phyloP scores from a whole-genome alignment of 1,140 invertebrate genomes.

The Littorina saxatilis region DNA sequence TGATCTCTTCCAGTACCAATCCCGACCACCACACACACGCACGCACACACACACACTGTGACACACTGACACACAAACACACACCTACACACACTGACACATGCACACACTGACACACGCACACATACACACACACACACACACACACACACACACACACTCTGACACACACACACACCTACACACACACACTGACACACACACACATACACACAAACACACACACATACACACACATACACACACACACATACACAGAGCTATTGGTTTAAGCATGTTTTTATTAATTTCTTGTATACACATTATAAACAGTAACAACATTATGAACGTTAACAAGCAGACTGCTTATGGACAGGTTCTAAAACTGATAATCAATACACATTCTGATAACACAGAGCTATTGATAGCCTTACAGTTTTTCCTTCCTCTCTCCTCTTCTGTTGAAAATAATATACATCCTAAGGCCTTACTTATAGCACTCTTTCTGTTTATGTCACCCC shows the following conservation, averaged over 20 bases:
- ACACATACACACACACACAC: not conserved
- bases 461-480: too few relatives aligned
- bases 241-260: not conserved
- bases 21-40: not conserved
- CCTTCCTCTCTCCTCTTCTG: too few relatives aligned
- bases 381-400: too few relatives aligned
- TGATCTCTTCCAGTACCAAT: not conserved
- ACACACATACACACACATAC: not conserved
- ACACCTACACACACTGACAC: not conserved
- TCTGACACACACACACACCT: too few relatives aligned
- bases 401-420: too few relatives aligned
- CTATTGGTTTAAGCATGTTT: too few relatives aligned
- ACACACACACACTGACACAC: not conserved
- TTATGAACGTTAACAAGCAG: too few relatives aligned
- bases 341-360: too few relatives aligned
- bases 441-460: too few relatives aligned
- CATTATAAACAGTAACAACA: not conserved
- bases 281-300: too few relatives aligned
- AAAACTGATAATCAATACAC: too few relatives aligned
- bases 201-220: not conserved
- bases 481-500: too few relatives aligned
- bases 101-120: not conserved
- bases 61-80: not conserved
- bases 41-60: not conserved
- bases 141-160: not conserved